Base-by-base conservation (phyloP, 37 sponge, comb jelly and placozoan species). In the Oopsacas minuta region DNA sequence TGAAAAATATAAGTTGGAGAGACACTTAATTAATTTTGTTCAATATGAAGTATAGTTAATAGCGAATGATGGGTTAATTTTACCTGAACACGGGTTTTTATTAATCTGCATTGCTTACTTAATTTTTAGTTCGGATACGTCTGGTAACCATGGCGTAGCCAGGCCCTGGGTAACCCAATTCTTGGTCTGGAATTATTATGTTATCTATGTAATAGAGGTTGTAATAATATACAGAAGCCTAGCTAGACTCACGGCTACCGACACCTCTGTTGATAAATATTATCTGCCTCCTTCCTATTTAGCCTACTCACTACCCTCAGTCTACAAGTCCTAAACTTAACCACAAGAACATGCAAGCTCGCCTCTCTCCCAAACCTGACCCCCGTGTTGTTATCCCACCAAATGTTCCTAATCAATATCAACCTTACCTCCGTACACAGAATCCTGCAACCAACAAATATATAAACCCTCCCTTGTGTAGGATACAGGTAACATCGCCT, bases 301-400 rank as follows among this genome's bases (percentile, higher is more conserved):
- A 61, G 75, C 75, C 75, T 34, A 61, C 75, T 5, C 75, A 61
- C 75, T 61, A 61, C 30, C 75, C 75, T 3, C 75, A 61, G 75
- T 25, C 28, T 34, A n/a, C 28, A 25, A 10, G 30, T 10, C 75
- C 75, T n/a, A 3, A 61, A n/a, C 28, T 10, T 25, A 61, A 34
- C 22, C 75, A 61, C 28, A 61, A 3, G 22, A n/a, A n/a, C 75
- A 3, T 3, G 22, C 75, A 10, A 42, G 22, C 75, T 61, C 75
- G 28, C 75, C 22, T 61, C 75, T 34, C 28, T 32, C 32, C 30
- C 75, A 61, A 34, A n/a, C 1, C 75, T 32, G 28, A 61, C 32
- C 75, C 20, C 32, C 30, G 30, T 3, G 75, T 61, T 5, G 51
- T 46, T 12, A 12, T 22, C 51, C 7, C 20, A 5, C 17, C 75